Percentiles rank a stretch among this genome's conserved stretches.
These are phyloP conservation scores for Dusona sp. DNA, from an alignment of 2,888 invertebrate species.

Conservation along the genomic window DNA sequence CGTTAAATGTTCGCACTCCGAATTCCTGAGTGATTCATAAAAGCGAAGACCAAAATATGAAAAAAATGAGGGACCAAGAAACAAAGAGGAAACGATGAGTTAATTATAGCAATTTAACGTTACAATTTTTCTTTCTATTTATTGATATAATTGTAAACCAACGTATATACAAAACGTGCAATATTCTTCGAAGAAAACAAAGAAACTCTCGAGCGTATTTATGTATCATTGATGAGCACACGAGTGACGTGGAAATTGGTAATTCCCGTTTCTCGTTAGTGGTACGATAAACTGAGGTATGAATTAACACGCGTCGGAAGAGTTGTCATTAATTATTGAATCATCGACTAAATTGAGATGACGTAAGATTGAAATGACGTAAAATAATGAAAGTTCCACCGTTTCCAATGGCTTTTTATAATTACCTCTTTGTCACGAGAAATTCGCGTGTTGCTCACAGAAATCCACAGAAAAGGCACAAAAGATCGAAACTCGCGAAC, in stretches of 20 bases:
- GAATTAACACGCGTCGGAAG: not conserved
- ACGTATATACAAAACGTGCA: not conserved
- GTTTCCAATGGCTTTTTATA: not conserved
- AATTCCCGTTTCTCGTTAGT: not conserved
- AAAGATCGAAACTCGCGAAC: not conserved
- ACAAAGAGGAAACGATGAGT: not conserved
- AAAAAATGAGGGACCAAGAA: not conserved
- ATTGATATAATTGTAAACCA: not conserved
- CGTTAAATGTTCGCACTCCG: not conserved
- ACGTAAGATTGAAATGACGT: not conserved
- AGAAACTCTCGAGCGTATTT: constrained; percentile 11
- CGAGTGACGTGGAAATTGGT: not conserved
- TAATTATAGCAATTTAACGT: not conserved
- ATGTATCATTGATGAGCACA: constrained; percentile 10
- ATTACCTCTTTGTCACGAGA: constrained; percentile 24
- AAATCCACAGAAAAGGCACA: constrained; percentile 23
- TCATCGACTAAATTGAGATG: not conserved
- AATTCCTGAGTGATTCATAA: not conserved
- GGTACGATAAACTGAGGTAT: not conserved
- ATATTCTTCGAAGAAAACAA: constrained; percentile 7
- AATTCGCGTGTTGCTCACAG: constrained; percentile 14
- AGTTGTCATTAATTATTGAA: not conserved
- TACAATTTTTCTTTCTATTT: constrained; percentile 1
- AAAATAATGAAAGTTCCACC: not conserved
- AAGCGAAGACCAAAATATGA: not conserved